These are phyloP conservation scores for Porites evermanni DNA, from an alignment of 92 coral and sea anemone species.

Conservation along the genomic window DNA sequence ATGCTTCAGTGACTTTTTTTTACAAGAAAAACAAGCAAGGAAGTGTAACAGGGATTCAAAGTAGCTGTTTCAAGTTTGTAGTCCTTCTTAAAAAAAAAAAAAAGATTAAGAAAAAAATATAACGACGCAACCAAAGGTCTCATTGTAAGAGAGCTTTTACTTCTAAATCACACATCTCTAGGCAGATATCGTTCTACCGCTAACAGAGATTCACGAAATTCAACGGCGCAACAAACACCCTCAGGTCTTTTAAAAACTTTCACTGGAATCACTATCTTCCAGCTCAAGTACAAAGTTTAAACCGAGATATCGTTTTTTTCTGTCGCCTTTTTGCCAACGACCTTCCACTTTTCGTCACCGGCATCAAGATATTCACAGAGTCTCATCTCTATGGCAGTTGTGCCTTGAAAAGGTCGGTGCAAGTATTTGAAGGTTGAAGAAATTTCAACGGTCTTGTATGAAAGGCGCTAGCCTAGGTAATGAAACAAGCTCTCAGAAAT, in stretches of 20 bases:
- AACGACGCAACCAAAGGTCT: not conserved
- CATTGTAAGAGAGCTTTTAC: not conserved
- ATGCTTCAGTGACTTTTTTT: too few relatives aligned
- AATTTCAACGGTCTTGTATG: not conserved
- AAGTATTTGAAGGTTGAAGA: too few relatives aligned
- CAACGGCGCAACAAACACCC: not conserved
- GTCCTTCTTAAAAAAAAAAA: too few relatives aligned
- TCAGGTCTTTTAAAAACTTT: not conserved
- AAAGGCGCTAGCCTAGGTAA: too few relatives aligned
- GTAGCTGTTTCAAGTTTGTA: too few relatives aligned
- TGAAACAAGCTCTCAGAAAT: too few relatives aligned
- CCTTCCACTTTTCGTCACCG: not conserved
- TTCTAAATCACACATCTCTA: not conserved
- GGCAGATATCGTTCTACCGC: not conserved
- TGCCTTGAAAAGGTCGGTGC: not conserved
- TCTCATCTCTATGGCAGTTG: not conserved
- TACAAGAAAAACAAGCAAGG: too few relatives aligned
- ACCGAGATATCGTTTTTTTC: not conserved
- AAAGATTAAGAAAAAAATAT: too few relatives aligned
- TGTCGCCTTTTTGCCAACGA: not conserved
- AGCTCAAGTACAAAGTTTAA: not conserved
- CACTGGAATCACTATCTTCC: not conserved
- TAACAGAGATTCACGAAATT: not conserved
- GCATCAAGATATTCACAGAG: too few relatives aligned
- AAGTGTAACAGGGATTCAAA: too few relatives aligned